Conservation (phyloP, 2,113 vertebrate species). For the Ciconia boyciana region DNA sequence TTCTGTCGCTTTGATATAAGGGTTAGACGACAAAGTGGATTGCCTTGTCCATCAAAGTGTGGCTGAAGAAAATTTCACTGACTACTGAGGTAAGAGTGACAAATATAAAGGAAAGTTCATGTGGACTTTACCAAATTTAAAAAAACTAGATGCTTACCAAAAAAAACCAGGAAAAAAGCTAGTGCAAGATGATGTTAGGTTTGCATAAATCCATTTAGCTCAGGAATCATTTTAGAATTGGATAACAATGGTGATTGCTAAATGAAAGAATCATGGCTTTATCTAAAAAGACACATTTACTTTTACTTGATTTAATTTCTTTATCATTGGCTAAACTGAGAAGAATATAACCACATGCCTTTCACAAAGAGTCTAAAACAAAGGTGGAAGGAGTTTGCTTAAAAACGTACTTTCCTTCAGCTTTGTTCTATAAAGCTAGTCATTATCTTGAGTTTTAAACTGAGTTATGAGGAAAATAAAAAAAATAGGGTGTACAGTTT, state of each 20-base stretch:
- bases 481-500: not conserved
- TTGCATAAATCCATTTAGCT: not conserved
- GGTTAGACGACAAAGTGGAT: conserved; percentile 56
- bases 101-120: not conserved
- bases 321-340: not conserved
- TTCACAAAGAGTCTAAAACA: not conserved
- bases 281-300: not conserved
- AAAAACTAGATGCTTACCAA: not conserved
- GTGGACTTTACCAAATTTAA: not conserved
- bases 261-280: not conserved
- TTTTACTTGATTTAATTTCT: not conserved
- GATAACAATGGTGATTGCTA: not conserved
- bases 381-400: not conserved
- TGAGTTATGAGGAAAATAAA: not conserved
- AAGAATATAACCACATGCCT: not conserved
- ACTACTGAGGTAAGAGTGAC: not conserved
- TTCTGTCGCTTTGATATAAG: conserved; percentile 62
- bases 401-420: not conserved
- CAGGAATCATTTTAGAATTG: not conserved
- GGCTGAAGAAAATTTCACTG: conserved; percentile 31
- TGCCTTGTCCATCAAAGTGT: conserved; percentile 64
- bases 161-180: not conserved
- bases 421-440: not conserved
- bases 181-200: not conserved
- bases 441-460: not conserved